These are phyloP conservation scores for Chirona hameri DNA, from an alignment of 2,888 invertebrate genomes.

Conservation along the genomic window DNA sequence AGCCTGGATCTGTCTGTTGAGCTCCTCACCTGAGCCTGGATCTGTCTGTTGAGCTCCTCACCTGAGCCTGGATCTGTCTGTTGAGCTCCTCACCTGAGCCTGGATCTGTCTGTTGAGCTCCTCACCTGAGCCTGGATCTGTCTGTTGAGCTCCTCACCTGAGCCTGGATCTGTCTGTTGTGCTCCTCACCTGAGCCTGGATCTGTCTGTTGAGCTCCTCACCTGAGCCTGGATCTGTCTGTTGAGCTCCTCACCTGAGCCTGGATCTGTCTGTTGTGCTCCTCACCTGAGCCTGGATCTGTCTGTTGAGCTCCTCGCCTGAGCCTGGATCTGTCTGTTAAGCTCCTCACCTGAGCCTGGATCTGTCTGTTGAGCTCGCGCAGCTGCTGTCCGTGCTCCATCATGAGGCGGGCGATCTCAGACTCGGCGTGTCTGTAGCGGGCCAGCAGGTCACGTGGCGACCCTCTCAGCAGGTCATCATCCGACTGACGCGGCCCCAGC, in stretches of 20 bases:
- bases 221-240: background rate
- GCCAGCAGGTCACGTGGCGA: background rate
- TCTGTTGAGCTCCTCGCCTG: no score
- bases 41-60: no score
- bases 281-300: no score
- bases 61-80: no score
- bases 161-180: no score
- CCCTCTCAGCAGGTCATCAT: background rate
- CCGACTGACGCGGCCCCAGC: constrained; percentile 13
- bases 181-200: no score
- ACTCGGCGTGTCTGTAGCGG: constrained; percentile 11
- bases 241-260: no score
- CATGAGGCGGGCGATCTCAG: constrained; percentile 27
- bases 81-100: no score
- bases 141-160: background rate
- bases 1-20: no score
- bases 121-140: constrained; percentile 7
- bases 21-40: no score
- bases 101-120: background rate
- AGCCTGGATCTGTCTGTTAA: no score
- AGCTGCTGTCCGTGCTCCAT: background rate
- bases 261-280: no score
- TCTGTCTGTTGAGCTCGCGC: constrained; percentile 13
- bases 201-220: background rate
- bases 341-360: constrained; percentile 4